These are phyloP conservation scores for Balaenoptera acutorostrata DNA, from an alignment of 2,113 vertebrate genomes.

Conservation along the genomic window DNA sequence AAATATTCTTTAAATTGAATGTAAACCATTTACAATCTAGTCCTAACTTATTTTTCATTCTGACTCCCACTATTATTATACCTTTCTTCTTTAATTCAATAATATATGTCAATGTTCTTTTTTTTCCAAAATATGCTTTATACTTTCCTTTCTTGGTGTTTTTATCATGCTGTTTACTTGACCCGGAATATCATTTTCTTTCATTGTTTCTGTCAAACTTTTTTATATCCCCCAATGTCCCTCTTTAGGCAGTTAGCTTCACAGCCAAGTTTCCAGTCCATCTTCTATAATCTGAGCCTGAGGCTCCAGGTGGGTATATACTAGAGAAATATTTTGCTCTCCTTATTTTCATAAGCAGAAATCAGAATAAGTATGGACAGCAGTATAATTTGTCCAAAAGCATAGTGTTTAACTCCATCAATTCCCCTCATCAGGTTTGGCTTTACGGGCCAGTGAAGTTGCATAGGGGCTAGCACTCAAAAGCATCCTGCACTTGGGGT, in stretches of 20 bases:
- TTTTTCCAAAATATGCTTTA: not conserved
- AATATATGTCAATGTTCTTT: not conserved
- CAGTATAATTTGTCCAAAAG: not conserved
- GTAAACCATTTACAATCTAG: not conserved
- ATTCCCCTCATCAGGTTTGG: not conserved
- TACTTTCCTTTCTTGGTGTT: not conserved
- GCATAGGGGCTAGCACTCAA: not conserved
- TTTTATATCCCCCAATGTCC: not conserved
- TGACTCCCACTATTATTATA: not conserved
- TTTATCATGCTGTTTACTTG: not conserved
- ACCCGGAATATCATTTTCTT: not conserved
- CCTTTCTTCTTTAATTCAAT: not conserved
- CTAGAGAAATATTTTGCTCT: not conserved
- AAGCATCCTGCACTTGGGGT: not conserved
- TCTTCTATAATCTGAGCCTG: not conserved
- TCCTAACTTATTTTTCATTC: not conserved
- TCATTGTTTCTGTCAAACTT: not conserved
- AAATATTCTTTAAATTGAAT: not conserved
- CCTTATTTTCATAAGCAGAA: not conserved
- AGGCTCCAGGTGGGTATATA: fast-evolving
- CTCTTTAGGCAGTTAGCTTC: not conserved
- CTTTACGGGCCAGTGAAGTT: not conserved
- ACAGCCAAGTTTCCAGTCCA: not conserved
- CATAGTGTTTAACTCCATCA: not conserved
- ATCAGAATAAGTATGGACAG: not conserved